Evolutionary conservation across 2,888 invertebrate genomes (phyloP).

Genomic region (Phytoseiulus persimilis): DNA sequence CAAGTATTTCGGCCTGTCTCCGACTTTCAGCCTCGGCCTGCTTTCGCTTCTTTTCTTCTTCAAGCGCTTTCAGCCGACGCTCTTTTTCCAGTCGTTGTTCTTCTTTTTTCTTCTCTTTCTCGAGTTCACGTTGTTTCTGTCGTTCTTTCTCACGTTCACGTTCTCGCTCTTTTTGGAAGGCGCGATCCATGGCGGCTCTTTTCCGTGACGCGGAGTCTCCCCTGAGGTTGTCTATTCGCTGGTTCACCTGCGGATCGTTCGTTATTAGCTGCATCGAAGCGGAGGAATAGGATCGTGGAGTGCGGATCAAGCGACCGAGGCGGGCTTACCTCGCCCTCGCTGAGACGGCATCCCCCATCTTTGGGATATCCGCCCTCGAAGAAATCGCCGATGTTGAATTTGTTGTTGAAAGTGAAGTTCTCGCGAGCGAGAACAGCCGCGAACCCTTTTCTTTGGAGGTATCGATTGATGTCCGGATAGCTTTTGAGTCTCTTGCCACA

Average conservation of each 20-base stretch:
- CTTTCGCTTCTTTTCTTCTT: conserved; percentile 48
- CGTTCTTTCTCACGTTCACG: conserved; percentile 5
- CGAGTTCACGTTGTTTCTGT: conserved; percentile 40
- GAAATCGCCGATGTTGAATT: conserved; percentile 80
- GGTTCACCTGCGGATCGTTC: background rate
- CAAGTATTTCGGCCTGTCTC: conserved; percentile 19
- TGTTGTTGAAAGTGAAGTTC: conserved; percentile 85
- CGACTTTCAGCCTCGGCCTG: conserved; percentile 47
- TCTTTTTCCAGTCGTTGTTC: conserved; percentile 41
- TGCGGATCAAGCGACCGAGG: no score
- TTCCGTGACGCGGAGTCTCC: conserved; percentile 26
- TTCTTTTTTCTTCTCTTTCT: conserved; percentile 47
- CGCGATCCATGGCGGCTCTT: conserved; percentile 34
- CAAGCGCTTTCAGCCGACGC: conserved; percentile 41
- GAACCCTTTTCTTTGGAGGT: conserved; percentile 62
- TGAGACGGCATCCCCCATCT: conserved; percentile 57
- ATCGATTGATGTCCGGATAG: conserved; percentile 61
- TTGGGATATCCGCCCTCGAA: conserved; percentile 60
- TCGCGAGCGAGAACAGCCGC: conserved; percentile 63
- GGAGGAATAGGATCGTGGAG: background rate
- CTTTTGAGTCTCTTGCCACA: conserved; percentile 59
- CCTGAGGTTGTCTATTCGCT: conserved; percentile 36
- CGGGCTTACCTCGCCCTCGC: conserved; percentile 68
- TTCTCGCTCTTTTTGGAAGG: conserved; percentile 28
- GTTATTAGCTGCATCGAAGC: background rate